phyloP scores from a whole-genome alignment of 2,888 invertebrate species.

The Electrophaes corylata region DNA sequence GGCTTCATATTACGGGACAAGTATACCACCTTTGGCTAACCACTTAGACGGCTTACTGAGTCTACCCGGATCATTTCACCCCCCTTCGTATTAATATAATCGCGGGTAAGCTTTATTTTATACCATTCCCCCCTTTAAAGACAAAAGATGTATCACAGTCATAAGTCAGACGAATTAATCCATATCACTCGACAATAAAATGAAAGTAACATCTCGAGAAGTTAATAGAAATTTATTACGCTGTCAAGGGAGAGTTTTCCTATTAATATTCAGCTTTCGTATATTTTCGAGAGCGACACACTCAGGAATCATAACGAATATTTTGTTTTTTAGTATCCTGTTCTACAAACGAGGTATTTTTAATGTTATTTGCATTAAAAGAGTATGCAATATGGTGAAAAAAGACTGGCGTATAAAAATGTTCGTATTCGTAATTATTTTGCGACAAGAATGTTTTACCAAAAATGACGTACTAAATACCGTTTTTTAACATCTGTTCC shows the following conservation, averaged over 20 bases:
- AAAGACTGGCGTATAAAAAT: constrained; percentile 7
- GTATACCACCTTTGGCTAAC: constrained; percentile 49
- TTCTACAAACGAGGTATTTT: constrained; percentile 23
- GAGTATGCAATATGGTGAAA: neutral
- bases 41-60: constrained; percentile 72
- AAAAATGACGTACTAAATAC: no score
- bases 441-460: no score
- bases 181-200: constrained; percentile 81
- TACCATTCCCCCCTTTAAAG: constrained; percentile 64
- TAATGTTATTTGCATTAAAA: constrained; percentile 19
- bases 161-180: constrained; percentile 84
- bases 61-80: constrained; percentile 70
- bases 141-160: constrained; percentile 81
- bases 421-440: no score
- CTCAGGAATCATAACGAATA: constrained; percentile 23
- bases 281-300: constrained; percentile 30
- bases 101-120: constrained; percentile 80
- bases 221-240: constrained; percentile 80
- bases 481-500: no score
- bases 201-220: constrained; percentile 79
- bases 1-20: constrained; percentile 48
- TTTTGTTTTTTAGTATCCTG: constrained; percentile 27
- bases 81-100: constrained; percentile 80
- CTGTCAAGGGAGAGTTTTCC: constrained; percentile 56
- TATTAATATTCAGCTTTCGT: constrained; percentile 37